Base-by-base conservation (phyloP, 2,888 invertebrate species). In the Dysmachus trigonus region DNA sequence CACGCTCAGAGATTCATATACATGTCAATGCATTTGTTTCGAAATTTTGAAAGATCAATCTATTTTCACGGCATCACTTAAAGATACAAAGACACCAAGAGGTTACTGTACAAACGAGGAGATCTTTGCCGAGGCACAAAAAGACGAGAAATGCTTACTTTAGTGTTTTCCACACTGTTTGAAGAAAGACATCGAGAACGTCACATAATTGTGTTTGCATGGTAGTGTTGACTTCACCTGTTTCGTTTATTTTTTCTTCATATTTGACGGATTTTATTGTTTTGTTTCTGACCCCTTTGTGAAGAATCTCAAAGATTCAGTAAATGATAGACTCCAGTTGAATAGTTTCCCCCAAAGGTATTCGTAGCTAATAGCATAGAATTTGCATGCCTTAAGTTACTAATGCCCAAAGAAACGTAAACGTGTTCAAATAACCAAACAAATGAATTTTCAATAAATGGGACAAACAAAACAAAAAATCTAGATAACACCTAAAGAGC, bases 1-100 rank as follows among this genome's bases (percentile, higher is more conserved):
- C 83, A 83, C 41, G 27, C 41, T 82, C 71, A 72, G 72, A 83
- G 47, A 83, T 83, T 83, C 83, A 83, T 83, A 83, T 83, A 83
- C 83, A 83, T 33, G 10, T 33, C 72, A 30, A 41, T 72, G 71
- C 30, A 38, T 83, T 72, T 38, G 72, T 83, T 83, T 83, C 38
- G 13, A 83, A 72, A 72, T 83, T 72, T 77, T 38, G 1, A 71
- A 81, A 82, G 27, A 79, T 31, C 47, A 22, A 82, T 62, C 81
- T 82, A 82, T 82, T 82, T 82, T 82, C 62, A 62, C 62, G 35
- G 31, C 62, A 62, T 82, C 81, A 72, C 31, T 82, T 5, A 51
- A 62, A 51, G 33, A 53, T 33, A 62, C 51, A 82, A 81, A 81
- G 35, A 22, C 77, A 77, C 7, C 33, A 38, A 62, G 33, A 62